These are phyloP conservation scores for Ophthalmolycus amberensis DNA, from an alignment of 2,113 vertebrate genomes.

Conservation along the genomic window DNA sequence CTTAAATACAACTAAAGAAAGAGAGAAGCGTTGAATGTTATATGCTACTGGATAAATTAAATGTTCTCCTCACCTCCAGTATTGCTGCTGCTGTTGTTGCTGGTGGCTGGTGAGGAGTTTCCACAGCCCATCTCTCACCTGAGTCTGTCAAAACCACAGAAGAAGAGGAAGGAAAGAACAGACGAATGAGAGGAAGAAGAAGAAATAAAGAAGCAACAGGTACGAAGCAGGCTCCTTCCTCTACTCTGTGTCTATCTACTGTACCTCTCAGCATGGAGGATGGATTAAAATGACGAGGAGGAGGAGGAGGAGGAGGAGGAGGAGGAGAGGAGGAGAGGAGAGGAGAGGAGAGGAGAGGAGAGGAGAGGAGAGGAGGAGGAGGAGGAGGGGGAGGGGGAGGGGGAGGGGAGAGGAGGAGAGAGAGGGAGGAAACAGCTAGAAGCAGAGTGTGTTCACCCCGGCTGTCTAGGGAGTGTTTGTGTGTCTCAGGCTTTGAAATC, in stretches of 20 bases:
- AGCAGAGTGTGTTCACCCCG: conserved; percentile 35
- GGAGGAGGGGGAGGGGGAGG: neutral
- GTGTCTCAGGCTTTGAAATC: conserved; percentile 10
- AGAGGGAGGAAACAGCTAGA: conserved; percentile 2
- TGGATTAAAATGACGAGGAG: conserved; percentile 38
- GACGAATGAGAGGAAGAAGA: neutral
- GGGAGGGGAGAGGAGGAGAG: no score
- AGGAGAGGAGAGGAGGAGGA: neutral
- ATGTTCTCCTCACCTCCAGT: conserved; percentile 54
- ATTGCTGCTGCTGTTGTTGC: conserved; percentile 32
- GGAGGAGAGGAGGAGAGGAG: no score
- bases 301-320: neutral
- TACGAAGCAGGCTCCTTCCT: neutral
- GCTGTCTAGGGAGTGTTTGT: conserved; percentile 40
- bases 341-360: no score
- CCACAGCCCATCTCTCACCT: conserved; percentile 77
- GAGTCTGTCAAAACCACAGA: neutral
- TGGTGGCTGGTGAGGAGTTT: conserved; percentile 66
- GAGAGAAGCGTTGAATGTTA: neutral
- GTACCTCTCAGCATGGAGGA: conserved; percentile 23
- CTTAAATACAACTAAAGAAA: neutral
- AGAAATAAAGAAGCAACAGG: neutral
- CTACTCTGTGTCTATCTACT: neutral
- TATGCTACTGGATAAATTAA: neutral
- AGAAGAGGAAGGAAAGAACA: neutral